Conservation (phyloP, 2,113 vertebrate species). For the Chaetodon auriga region DNA sequence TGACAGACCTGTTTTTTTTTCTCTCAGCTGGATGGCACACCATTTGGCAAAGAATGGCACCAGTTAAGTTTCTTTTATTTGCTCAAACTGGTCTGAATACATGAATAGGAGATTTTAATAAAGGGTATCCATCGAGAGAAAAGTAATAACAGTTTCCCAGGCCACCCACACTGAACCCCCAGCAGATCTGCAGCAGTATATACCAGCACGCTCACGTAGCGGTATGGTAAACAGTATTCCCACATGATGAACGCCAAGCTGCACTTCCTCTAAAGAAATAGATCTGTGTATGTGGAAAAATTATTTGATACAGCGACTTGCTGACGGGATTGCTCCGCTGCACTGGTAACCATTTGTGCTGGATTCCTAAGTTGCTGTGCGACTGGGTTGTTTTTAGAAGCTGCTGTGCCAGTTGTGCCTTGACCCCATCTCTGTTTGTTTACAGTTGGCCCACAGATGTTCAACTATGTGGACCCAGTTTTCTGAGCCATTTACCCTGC, state of each 20-base stretch:
- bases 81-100: slow-evolving; percentile 34
- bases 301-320: slow-evolving; percentile 10
- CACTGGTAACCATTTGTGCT: slow-evolving; percentile 33
- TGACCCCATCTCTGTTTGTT: slow-evolving; percentile 70
- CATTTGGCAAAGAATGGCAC: slow-evolving; percentile 16
- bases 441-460: slow-evolving; percentile 73
- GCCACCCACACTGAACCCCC: slow-evolving; percentile 54
- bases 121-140: slow-evolving; percentile 39
- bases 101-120: slow-evolving; percentile 50
- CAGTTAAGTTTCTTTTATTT: slow-evolving; percentile 30
- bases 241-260: slow-evolving; percentile 19
- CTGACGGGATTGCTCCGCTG: slow-evolving; percentile 9
- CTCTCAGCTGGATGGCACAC: not conserved
- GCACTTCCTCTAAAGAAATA: slow-evolving; percentile 28
- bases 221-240: slow-evolving; percentile 53
- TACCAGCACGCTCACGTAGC: slow-evolving; percentile 47
- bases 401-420: slow-evolving; percentile 47
- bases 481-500: slow-evolving; percentile 68
- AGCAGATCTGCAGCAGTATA: slow-evolving; percentile 44
- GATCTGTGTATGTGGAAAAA: slow-evolving; percentile 16
- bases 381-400: slow-evolving; percentile 68
- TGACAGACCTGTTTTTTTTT: not conserved
- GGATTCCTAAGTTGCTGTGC: slow-evolving; percentile 50
- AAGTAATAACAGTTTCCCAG: slow-evolving; percentile 61
- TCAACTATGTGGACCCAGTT: slow-evolving; percentile 52